phyloP scores from a whole-genome alignment of 2,113 vertebrate species.

The Penelope pileata region DNA sequence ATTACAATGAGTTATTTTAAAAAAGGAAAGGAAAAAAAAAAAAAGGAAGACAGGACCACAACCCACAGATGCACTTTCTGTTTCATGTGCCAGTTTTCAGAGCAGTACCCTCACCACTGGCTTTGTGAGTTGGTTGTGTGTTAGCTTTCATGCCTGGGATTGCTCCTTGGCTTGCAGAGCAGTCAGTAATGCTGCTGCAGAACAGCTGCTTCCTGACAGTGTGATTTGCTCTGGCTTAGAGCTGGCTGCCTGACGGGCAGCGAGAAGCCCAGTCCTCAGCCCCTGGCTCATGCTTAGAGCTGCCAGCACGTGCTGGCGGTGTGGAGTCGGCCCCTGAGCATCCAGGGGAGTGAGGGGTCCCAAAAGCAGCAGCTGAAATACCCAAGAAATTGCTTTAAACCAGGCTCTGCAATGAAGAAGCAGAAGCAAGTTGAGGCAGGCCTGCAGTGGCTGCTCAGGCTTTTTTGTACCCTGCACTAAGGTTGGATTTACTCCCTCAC shows the following conservation, averaged over 20 bases:
- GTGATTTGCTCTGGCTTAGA: constrained; percentile 2
- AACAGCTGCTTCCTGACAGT: constrained; percentile 10
- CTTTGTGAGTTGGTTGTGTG: background rate
- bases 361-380: background rate
- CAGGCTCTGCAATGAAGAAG: background rate
- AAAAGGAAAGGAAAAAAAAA: background rate
- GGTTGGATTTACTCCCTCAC: background rate
- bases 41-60: background rate
- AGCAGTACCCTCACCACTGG: background rate
- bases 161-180: constrained; percentile 11
- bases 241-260: background rate
- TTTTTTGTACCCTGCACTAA: background rate
- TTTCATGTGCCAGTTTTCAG: background rate
- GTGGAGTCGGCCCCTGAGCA: background rate
- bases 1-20: background rate
- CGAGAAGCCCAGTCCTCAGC: background rate
- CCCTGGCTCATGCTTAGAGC: background rate
- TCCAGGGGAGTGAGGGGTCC: background rate
- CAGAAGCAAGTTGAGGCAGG: background rate
- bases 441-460: background rate
- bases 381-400: background rate
- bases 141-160: background rate
- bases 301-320: background rate
- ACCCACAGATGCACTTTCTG: background rate
- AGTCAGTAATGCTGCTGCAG: background rate